Base-by-base conservation (phyloP, 2,113 vertebrate species). In the Garra rufa region DNA sequence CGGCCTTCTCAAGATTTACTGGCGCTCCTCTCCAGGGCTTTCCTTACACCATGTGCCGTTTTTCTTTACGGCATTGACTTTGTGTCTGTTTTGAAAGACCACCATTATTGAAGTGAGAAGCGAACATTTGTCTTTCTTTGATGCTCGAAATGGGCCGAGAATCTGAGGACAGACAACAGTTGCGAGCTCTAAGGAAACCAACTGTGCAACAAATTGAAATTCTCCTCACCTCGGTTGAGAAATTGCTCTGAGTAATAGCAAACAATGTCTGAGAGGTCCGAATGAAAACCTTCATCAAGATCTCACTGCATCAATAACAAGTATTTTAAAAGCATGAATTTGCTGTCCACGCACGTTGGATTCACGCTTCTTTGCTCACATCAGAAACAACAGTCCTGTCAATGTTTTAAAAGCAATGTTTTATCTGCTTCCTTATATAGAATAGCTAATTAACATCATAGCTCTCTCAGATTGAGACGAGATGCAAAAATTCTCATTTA, bases 31-130 rank as follows among this genome's bases (percentile, higher is more conserved):
- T 83, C 81, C 30, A 82, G 81, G 86, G 90, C 50, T 10, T 67
- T 78, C 80, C 81, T 30, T 1, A 77, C 80, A 83, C 81, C 43
- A 71, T 67, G 83, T 80, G 89, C 71, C 83, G 88, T 92, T 92
- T 85, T 84, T 85, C 77, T 88, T 84, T 50, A 34, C 28, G 77
- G 83, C 88, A 92, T 94, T 94, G 94, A 93, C 88, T 91, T 90
- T 48, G 43, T 91, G 94, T 93, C 94, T 93, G 74, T 89, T 69
- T 81, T n/a, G 74, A 90, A 87, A 85, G 85, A 65, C 79, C 86
- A 81, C 85, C 91, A 88, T 94, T 93, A 94, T 93, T 91, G 92
- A 94, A 90, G 86, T 91, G 85, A 88, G 89, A 90, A 92, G 76
- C 59, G 81, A 80, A 85, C 85, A 24, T 86, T 83, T 63, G 88